Conservation (phyloP, 2,888 invertebrate genomes). For the Parnassius apollo region DNA sequence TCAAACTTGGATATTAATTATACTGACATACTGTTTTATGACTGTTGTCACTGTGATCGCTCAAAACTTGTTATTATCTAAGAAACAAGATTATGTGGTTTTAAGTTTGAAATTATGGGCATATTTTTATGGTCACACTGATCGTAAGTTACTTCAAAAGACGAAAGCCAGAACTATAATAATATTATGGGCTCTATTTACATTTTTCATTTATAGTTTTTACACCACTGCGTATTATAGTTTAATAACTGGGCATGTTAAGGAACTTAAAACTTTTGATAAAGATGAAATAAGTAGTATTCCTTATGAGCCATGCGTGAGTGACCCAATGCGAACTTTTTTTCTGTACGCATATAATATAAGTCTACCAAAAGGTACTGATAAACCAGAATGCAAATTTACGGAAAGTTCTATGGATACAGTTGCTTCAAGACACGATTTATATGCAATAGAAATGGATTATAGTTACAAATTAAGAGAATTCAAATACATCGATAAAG, state of each 20-base stretch:
- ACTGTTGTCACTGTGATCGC: conserved; percentile 32
- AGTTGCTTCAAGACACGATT: conserved; percentile 40
- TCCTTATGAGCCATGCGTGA: conserved; percentile 51
- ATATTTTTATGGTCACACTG: conserved; percentile 48
- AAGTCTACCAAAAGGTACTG: conserved; percentile 40
- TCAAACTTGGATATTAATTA: conserved; percentile 49
- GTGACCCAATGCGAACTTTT: conserved; percentile 40
- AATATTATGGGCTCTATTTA: conserved; percentile 57
- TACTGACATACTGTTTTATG: conserved; percentile 37
- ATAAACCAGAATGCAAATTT: conserved; percentile 39
- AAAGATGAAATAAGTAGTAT: conserved; percentile 38
- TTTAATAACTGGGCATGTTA: conserved; percentile 47
- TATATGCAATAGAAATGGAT: conserved; percentile 47
- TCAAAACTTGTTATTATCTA: conserved; percentile 31
- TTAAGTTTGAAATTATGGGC: conserved; percentile 48
- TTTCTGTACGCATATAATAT: conserved; percentile 47
- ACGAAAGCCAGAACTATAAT: conserved; percentile 44
- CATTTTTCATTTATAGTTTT: conserved; percentile 56
- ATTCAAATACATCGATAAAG: conserved; percentile 40
- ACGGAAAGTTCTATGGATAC: conserved; percentile 41
- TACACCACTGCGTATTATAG: conserved; percentile 56
- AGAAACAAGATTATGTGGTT: conserved; percentile 32
- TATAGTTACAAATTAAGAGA: conserved; percentile 44
- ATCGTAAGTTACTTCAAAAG: conserved; percentile 39
- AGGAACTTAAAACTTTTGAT: conserved; percentile 34